phyloP scores from a whole-genome alignment of 2,888 invertebrate genomes.

The Terebella lapidaria region DNA sequence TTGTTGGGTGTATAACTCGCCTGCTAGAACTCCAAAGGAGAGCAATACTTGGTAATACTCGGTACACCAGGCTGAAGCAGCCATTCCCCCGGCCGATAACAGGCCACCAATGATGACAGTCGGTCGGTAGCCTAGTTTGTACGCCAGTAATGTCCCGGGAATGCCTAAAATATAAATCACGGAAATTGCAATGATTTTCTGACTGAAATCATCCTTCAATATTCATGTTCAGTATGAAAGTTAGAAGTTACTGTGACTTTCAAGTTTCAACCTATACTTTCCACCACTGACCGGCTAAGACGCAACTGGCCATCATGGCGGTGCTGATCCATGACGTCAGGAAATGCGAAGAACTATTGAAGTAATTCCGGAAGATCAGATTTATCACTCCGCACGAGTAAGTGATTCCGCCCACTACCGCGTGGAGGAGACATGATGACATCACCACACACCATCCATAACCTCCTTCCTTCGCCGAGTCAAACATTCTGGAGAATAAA shows the following conservation, averaged over 20 bases:
- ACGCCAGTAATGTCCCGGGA: conserved; percentile 9
- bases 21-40: conserved; percentile 12
- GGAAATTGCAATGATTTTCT: too few species aligned
- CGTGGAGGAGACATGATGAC: conserved; percentile 69
- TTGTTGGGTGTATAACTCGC: too few species aligned
- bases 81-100: conserved; percentile 12
- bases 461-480: conserved; percentile 62
- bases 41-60: conserved; percentile 15
- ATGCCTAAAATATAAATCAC: too few species aligned
- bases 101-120: conserved; percentile 12
- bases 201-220: too few species aligned
- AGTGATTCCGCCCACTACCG: conserved; percentile 53
- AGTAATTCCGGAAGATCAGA: conserved; percentile 9
- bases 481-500: too few species aligned
- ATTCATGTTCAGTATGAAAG: conserved; percentile 1
- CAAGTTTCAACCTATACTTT: not conserved
- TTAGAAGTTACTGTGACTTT: not conserved
- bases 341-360: conserved; percentile 5
- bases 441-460: conserved; percentile 80
- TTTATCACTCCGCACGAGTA: conserved; percentile 16
- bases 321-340: conserved; percentile 15
- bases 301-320: conserved; percentile 11
- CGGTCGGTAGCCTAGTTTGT: conserved; percentile 12
- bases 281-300: conserved; percentile 16
- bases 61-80: conserved; percentile 5